Evolutionary conservation across 1,140 invertebrate genomes (phyloP).

Genomic region (Prorops nasuta): DNA sequence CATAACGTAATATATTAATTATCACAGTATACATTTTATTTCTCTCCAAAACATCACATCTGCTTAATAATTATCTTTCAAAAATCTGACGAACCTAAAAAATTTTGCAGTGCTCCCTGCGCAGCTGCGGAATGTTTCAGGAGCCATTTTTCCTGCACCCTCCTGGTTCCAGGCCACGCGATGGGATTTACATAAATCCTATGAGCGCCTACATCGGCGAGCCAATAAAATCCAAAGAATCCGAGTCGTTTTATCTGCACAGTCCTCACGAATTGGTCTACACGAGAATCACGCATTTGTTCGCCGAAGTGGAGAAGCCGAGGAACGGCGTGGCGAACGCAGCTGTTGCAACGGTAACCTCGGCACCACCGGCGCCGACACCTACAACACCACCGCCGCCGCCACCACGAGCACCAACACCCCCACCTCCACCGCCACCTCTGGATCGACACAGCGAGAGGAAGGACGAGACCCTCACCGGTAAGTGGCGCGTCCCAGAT

Average conservation of each 20-base stretch:
- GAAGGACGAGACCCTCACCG: constrained; percentile 51
- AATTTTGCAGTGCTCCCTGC: constrained; percentile 40
- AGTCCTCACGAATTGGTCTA: constrained; percentile 74
- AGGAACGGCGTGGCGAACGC: constrained; percentile 32
- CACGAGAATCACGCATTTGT: constrained; percentile 76
- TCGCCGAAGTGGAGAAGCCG: constrained; percentile 54
- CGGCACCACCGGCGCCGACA: constrained; percentile 5
- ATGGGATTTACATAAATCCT: constrained; percentile 79
- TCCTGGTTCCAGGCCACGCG: constrained; percentile 60
- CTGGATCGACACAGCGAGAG: too few species aligned
- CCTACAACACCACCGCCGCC: constrained; percentile 8
- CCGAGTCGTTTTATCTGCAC: constrained; percentile 81
- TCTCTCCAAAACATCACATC: too few species aligned
- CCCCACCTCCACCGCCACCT: constrained; percentile 10
- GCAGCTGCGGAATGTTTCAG: constrained; percentile 51
- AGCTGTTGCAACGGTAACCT: too few species aligned
- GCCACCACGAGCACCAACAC: constrained; percentile 11
- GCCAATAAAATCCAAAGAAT: constrained; percentile 43
- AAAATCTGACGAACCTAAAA: neutral
- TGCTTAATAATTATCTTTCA: too few species aligned
- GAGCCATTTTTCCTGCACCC: constrained; percentile 56
- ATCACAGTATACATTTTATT: too few species aligned
- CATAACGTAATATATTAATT: too few species aligned
- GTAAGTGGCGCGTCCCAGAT: constrained; percentile 46
- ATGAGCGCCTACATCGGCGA: constrained; percentile 60